phyloP scores from a whole-genome alignment of 2,113 vertebrate genomes.

The Loxodonta africana region DNA sequence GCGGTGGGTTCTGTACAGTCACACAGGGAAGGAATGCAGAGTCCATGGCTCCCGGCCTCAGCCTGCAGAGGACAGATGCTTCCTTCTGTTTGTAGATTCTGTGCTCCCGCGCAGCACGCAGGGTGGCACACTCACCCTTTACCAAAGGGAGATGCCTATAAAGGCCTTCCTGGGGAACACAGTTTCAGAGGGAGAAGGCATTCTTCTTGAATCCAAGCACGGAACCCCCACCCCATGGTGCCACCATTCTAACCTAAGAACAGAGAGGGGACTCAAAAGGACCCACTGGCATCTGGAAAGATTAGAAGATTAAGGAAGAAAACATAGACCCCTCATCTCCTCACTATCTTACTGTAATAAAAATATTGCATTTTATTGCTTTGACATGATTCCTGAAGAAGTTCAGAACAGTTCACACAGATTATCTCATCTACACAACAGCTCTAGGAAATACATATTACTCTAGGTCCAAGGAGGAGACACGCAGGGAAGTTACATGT shows the following conservation, averaged over 20 bases:
- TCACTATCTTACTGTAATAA: constrained; percentile 35
- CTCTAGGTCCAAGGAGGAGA: background rate
- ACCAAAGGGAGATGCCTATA: background rate
- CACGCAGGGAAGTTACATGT: constrained; percentile 5
- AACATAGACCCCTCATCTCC: constrained; percentile 33
- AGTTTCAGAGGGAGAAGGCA: constrained; percentile 6
- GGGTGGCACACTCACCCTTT: background rate
- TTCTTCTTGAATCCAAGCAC: background rate
- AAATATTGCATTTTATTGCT: constrained; percentile 19
- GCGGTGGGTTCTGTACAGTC: background rate
- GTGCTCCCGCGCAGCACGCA: background rate
- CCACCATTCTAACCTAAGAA: background rate
- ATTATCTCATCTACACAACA: constrained; percentile 21
- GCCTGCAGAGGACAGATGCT: background rate
- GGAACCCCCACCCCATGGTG: background rate
- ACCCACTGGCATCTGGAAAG: constrained; percentile 51
- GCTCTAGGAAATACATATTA: constrained; percentile 10
- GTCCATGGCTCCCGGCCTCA: constrained; percentile 3
- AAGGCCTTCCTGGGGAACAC: background rate
- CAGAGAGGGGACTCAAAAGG: background rate
- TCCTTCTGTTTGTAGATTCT: background rate
- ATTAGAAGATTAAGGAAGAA: constrained; percentile 75
- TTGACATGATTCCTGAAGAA: constrained; percentile 35
- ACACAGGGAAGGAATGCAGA: background rate
- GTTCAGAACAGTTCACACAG: background rate